Percentiles rank a stretch among this genome's conserved stretches.
Evolutionary conservation across 2,113 vertebrate genomes (phyloP).

Genomic region (Sorex araneus): DNA sequence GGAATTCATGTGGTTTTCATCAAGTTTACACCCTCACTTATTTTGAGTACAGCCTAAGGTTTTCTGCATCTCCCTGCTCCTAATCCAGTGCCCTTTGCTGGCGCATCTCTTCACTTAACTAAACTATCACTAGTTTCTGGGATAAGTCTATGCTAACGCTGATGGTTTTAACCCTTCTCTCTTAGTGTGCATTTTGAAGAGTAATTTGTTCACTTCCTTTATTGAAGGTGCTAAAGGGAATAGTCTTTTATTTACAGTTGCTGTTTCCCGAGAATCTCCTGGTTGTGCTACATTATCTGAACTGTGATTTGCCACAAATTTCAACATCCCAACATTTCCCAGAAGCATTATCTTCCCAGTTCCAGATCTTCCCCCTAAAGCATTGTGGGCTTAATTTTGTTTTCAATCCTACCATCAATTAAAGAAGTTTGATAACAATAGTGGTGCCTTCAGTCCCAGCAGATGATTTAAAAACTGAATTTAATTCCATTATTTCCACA

Average conservation of each 20-base stretch:
- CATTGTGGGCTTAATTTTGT: background rate
- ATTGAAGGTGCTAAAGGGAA: background rate
- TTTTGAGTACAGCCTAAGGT: background rate
- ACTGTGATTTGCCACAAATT: background rate
- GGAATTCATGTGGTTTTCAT: background rate
- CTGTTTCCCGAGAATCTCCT: background rate
- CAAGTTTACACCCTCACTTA: background rate
- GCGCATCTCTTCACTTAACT: background rate
- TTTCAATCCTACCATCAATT: background rate
- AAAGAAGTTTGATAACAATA: background rate
- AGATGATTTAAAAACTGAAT: conserved; percentile 29
- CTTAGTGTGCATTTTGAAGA: background rate
- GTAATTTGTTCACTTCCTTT: background rate
- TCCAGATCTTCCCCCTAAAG: background rate
- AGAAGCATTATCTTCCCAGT: background rate
- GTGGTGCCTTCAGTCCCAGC: background rate
- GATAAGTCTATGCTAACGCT: background rate
- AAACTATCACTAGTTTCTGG: background rate
- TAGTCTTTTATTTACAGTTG: background rate
- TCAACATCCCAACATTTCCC: background rate
- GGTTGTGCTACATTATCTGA: background rate
- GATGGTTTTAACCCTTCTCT: background rate
- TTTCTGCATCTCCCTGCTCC: background rate
- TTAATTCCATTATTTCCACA: conserved; percentile 29
- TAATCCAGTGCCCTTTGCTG: background rate